Percentiles rank a stretch among this genome's conserved stretches.
Conservation (phyloP, 2,797 vertebrate species). For the Mormyrus proboscirostris region DNA sequence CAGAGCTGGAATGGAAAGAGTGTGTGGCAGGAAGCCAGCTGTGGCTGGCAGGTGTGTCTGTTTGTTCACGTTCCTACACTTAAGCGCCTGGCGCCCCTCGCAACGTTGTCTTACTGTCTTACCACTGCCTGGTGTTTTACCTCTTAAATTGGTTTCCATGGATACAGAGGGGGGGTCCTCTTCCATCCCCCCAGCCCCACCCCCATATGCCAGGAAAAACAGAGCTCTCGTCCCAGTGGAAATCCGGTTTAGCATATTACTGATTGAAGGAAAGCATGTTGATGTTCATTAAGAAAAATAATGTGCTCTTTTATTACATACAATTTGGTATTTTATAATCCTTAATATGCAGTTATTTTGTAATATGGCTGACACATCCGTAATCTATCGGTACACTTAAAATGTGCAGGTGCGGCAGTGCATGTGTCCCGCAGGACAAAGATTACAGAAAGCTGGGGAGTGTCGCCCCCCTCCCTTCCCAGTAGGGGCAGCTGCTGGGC, state of each 20-base stretch:
- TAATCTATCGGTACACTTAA: not conserved
- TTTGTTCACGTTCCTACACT: not conserved
- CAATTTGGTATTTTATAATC: not conserved
- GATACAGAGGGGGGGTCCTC: not conserved
- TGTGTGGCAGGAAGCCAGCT: not conserved
- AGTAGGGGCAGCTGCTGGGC: not conserved
- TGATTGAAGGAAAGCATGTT: not conserved
- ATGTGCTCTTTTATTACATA: not conserved
- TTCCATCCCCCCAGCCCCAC: not conserved
- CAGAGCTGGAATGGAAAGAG: not conserved
- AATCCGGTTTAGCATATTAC: not conserved
- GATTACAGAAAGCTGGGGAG: not conserved
- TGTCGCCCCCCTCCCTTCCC: not conserved
- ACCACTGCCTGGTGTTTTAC: not conserved
- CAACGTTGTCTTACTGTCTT: not conserved
- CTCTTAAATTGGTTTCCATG: constrained; percentile 11
- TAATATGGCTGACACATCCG: not conserved
- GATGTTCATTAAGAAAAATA: not conserved
- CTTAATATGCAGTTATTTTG: not conserved
- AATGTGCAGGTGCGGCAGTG: not conserved
- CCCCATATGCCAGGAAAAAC: not conserved
- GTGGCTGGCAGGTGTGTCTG: not conserved
- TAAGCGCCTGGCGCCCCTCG: not conserved
- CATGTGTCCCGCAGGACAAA: not conserved
- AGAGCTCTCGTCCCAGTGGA: not conserved